Percentiles rank a stretch among this genome's conserved stretches.
phyloP scores from a whole-genome alignment of 2,888 invertebrate genomes.

The Holacanthella duospinosa region DNA sequence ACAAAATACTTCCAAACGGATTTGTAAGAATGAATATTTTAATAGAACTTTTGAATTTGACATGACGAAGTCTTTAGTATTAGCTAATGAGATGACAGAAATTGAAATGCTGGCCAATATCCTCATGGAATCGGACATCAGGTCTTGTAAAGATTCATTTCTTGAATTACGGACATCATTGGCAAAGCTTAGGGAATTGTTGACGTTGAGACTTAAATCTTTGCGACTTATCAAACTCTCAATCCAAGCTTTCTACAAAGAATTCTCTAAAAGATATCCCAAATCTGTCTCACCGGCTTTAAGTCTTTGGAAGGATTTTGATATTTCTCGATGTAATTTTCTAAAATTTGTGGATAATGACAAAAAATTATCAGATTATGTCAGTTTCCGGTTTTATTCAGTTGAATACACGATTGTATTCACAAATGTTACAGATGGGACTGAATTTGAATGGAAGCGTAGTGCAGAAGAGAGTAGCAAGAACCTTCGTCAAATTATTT shows the following conservation, averaged over 20 bases:
- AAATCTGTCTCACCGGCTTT: neutral
- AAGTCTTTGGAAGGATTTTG: neutral
- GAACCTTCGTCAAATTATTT: neutral
- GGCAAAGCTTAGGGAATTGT: neutral
- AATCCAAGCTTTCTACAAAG: neutral
- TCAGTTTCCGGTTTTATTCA: neutral
- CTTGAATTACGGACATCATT: too few relatives aligned
- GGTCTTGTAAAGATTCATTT: neutral
- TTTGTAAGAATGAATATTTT: neutral
- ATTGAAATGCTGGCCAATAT: neutral
- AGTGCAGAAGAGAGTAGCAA: neutral
- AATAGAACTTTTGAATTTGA: neutral
- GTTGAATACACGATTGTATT: neutral
- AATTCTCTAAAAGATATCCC: neutral
- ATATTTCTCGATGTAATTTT: neutral
- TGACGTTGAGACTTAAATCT: neutral
- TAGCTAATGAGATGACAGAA: neutral
- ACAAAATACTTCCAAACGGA: neutral
- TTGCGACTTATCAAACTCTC: neutral
- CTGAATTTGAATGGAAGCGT: neutral
- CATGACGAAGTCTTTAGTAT: neutral
- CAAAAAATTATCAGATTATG: neutral
- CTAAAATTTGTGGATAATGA: neutral
- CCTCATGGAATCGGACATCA: neutral
- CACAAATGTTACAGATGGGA: neutral